Conservation (phyloP, 2,113 vertebrate genomes). For the Chionodraco myersi region DNA sequence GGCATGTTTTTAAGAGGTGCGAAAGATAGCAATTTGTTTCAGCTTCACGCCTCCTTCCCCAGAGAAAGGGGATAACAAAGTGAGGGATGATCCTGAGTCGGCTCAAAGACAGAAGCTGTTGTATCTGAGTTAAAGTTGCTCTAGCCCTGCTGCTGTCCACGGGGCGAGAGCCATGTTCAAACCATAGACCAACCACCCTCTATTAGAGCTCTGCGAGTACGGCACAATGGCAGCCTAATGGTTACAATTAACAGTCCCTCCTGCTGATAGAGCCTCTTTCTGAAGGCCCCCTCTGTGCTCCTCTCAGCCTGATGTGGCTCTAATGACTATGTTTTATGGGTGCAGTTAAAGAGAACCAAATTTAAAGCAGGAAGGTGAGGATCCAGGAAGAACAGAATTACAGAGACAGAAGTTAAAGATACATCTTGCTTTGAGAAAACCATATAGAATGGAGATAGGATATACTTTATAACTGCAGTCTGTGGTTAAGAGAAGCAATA, state of each 20-base stretch:
- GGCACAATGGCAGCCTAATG: constrained; percentile 71
- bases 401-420: not conserved
- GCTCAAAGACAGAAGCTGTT: constrained; percentile 40
- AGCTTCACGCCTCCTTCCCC: constrained; percentile 43
- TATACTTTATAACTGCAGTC: too few species aligned
- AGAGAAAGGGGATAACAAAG: constrained; percentile 29
- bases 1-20: constrained; percentile 47
- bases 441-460: constrained; percentile 2
- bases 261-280: constrained; percentile 68
- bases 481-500: constrained; percentile 14
- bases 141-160: constrained; percentile 41
- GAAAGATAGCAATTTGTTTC: constrained; percentile 67
- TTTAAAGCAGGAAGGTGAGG: constrained; percentile 6
- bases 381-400: constrained; percentile 24
- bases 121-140: constrained; percentile 46
- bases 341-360: constrained; percentile 43
- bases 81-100: constrained; percentile 60
- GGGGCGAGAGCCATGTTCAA: constrained; percentile 65
- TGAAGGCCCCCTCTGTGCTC: constrained; percentile 48
- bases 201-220: constrained; percentile 60
- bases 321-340: constrained; percentile 72
- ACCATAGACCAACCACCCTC: constrained; percentile 57
- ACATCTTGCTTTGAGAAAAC: constrained; percentile 24
- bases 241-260: constrained; percentile 74
- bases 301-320: constrained; percentile 21